These are phyloP conservation scores for Chauna torquata DNA, from an alignment of 2,113 vertebrate genomes.

Conservation along the genomic window DNA sequence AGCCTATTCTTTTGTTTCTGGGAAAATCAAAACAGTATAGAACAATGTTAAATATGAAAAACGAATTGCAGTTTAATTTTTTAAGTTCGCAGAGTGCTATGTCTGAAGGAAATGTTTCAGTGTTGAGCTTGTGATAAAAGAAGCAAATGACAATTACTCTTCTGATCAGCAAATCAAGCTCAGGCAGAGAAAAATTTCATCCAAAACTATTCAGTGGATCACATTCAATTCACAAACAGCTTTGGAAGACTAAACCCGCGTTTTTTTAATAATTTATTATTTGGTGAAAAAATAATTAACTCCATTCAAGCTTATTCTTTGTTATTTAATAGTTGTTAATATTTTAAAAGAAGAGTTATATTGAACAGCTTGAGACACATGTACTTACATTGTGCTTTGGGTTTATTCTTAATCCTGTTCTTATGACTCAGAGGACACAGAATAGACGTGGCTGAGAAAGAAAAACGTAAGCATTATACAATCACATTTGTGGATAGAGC, in stretches of 20 bases:
- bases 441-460: background rate
- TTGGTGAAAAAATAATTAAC: background rate
- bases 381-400: background rate
- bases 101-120: background rate
- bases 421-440: background rate
- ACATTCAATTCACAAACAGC: background rate
- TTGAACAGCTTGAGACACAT: background rate
- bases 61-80: background rate
- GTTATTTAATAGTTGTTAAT: background rate
- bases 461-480: background rate
- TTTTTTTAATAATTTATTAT: background rate
- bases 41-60: background rate
- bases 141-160: background rate
- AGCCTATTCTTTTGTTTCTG: background rate
- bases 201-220: background rate
- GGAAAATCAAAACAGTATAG: background rate
- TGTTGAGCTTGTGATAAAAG: background rate
- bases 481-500: background rate
- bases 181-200: background rate
- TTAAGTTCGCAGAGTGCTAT: background rate
- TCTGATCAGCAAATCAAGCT: background rate
- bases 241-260: background rate
- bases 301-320: background rate
- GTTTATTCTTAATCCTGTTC: background rate
- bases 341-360: background rate